phyloP scores from a whole-genome alignment of 2,888 invertebrate species.

The Eupithecia insigniata region DNA sequence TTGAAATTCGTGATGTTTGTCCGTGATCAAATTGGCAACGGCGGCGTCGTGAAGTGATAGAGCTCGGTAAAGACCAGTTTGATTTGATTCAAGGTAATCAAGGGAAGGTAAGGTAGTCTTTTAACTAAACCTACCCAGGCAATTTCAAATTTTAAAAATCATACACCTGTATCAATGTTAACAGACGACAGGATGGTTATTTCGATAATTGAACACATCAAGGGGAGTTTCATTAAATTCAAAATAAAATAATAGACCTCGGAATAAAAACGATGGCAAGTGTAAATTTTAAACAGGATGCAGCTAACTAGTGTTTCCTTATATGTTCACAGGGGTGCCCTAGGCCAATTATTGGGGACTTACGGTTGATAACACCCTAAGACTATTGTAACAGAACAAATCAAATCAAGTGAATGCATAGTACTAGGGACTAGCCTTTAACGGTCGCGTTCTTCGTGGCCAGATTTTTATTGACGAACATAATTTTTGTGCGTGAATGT shows the following conservation, averaged over 20 bases:
- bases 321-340: no score
- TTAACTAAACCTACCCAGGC: no score
- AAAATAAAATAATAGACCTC: neutral
- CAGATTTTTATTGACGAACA: constrained; percentile 23
- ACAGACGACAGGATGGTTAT: neutral
- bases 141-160: no score
- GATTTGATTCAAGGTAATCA: no score
- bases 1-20: neutral
- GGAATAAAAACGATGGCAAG: no score
- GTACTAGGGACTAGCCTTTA: neutral
- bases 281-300: no score
- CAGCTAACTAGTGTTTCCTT: no score
- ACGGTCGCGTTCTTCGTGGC: constrained; percentile 19
- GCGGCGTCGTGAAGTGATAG: neutral
- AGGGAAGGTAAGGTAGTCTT: neutral
- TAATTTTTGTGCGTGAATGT: constrained; percentile 24
- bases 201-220: neutral
- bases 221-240: neutral
- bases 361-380: neutral
- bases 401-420: neutral
- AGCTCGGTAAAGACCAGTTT: neutral
- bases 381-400: neutral
- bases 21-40: neutral
- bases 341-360: no score
- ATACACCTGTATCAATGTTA: neutral